A percentile compares a stretch with the other conserved stretches of the same genome.
phyloP scores from a whole-genome alignment of 2,888 invertebrate species.

The Hydrotaea diabolus region DNA sequence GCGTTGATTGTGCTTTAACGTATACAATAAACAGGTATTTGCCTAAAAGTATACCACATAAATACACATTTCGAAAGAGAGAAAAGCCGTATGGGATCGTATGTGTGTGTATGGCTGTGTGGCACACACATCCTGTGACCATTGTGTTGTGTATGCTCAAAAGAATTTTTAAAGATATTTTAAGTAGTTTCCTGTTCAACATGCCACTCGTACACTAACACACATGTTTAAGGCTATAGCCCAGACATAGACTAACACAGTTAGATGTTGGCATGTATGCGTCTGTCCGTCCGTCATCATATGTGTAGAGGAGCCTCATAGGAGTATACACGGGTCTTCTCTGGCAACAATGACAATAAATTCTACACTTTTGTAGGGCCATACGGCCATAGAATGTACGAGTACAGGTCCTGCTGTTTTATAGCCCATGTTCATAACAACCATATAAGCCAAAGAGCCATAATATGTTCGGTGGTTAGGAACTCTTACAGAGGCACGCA shows the following conservation, averaged over 20 bases:
- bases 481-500: background rate
- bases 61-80: slow-evolving; percentile 2
- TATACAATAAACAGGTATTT: slow-evolving; percentile 57
- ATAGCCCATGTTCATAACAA: slow-evolving; percentile 56
- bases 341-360: slow-evolving; percentile 61
- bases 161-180: slow-evolving; percentile 63
- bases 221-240: background rate
- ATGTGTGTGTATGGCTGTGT: slow-evolving; percentile 1
- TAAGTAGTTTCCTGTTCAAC: slow-evolving; percentile 66
- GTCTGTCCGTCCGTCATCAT: too few relatives aligned
- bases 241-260: background rate
- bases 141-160: slow-evolving; percentile 3
- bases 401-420: slow-evolving; percentile 63
- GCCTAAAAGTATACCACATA: slow-evolving; percentile 35
- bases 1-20: background rate
- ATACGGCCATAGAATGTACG: slow-evolving; percentile 47
- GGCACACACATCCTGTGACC: slow-evolving; percentile 4
- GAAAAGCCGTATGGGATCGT: background rate
- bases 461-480: slow-evolving; percentile 48
- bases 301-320: too few relatives aligned
- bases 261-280: slow-evolving; percentile 1
- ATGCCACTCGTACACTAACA: slow-evolving; percentile 15
- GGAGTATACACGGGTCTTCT: too few relatives aligned
- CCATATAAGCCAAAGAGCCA: slow-evolving; percentile 53
- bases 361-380: slow-evolving; percentile 41